Conservation (phyloP, 2,113 vertebrate genomes). For the Tor tambroides region DNA sequence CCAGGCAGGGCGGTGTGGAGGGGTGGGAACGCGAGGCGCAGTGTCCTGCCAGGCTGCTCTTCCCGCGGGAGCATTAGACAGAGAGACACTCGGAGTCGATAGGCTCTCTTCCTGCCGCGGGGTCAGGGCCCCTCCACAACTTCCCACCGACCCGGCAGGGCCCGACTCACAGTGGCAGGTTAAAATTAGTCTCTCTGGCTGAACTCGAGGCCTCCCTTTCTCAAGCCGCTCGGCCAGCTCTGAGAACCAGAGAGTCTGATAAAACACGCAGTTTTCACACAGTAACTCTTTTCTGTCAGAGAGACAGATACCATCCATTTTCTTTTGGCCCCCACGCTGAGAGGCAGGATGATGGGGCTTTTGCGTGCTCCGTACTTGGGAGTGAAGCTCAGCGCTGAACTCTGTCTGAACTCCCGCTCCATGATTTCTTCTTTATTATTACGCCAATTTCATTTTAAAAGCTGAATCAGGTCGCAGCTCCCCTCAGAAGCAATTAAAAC, state of each 20-base stretch:
- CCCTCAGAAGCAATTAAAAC: constrained; percentile 59
- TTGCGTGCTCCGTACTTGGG: constrained; percentile 30
- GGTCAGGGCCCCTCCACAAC: constrained; percentile 94
- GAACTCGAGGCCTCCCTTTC: constrained; percentile 30
- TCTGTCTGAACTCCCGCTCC: constrained; percentile 58
- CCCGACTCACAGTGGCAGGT: constrained; percentile 49
- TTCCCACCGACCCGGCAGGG: constrained; percentile 87
- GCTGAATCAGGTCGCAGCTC: constrained; percentile 49
- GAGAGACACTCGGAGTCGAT: constrained; percentile 82
- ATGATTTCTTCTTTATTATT: constrained; percentile 48
- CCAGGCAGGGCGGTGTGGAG: constrained; percentile 54
- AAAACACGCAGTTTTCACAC: constrained; percentile 78
- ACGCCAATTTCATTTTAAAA: constrained; percentile 59
- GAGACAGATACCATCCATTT: constrained; percentile 50
- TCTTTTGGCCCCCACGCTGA: constrained; percentile 40
- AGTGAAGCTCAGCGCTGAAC: constrained; percentile 59
- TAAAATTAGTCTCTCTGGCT: constrained; percentile 56
- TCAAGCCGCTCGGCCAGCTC: constrained; percentile 70
- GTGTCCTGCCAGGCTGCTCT: constrained; percentile 87
- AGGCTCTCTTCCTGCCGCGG: constrained; percentile 87
- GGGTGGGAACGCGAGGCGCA: constrained; percentile 90
- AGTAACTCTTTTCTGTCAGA: constrained; percentile 67
- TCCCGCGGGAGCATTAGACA: constrained; percentile 81
- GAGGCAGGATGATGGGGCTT: constrained; percentile 53
- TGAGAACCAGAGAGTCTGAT: constrained; percentile 71